These are phyloP conservation scores for Rhagoletis pomonella DNA, from an alignment of 1,140 invertebrate genomes.

Conservation along the genomic window DNA sequence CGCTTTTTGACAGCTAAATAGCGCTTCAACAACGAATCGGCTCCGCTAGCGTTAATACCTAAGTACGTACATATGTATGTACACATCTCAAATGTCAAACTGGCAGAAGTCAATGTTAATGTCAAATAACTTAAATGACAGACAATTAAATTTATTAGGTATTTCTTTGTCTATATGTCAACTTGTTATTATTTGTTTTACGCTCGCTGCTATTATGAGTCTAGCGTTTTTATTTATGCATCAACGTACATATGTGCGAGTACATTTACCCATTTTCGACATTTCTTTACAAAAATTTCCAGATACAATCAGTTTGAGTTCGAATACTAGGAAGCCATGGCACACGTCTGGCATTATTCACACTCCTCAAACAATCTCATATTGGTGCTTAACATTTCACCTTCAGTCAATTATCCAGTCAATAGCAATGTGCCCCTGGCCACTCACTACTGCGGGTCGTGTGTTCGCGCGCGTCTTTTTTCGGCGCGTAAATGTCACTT, in stretches of 20 bases:
- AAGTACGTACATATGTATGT: no score
- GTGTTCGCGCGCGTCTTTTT: not conserved
- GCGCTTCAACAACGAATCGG: not conserved
- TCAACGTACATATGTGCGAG: no score
- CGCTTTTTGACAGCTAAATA: slow-evolving; percentile 23
- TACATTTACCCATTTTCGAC: not conserved
- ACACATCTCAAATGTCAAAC: slow-evolving; percentile 20
- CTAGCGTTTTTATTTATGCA: slow-evolving; percentile 15
- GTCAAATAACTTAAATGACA: slow-evolving; percentile 50
- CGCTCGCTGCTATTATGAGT: not conserved
- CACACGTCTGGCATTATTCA: slow-evolving; percentile 39
- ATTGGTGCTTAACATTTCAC: not conserved
- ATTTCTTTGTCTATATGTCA: slow-evolving; percentile 41
- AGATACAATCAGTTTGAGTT: slow-evolving; percentile 44
- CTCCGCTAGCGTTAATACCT: not conserved
- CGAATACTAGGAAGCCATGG: slow-evolving; percentile 42
- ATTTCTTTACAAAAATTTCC: not conserved
- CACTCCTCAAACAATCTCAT: not conserved
- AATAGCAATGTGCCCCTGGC: slow-evolving; percentile 39
- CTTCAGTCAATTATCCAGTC: slow-evolving; percentile 19
- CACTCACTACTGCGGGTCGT: not conserved
- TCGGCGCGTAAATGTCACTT: slow-evolving; percentile 26
- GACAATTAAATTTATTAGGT: slow-evolving; percentile 49
- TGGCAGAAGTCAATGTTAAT: slow-evolving; percentile 51
- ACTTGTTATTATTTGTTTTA: slow-evolving; percentile 39